phyloP scores from a whole-genome alignment of 1,140 invertebrate species.

The Atta cephalotes region DNA sequence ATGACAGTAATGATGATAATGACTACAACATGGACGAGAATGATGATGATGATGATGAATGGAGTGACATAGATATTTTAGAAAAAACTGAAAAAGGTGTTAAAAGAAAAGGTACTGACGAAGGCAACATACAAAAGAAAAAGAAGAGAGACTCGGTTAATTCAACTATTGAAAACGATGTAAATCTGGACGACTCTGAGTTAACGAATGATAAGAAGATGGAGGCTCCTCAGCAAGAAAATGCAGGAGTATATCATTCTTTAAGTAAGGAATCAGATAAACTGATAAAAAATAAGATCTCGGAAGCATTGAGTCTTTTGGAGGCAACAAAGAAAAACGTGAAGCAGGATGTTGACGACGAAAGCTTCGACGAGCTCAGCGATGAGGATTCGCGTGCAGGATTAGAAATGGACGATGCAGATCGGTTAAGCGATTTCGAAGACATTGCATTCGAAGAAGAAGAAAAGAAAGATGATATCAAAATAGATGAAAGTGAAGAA shows the following conservation, averaged over 20 bases:
- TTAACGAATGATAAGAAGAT: not conserved
- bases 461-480: slow-evolving; percentile 67
- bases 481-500: slow-evolving; percentile 75
- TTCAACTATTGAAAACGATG: slow-evolving; percentile 14
- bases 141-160: not conserved
- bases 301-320: slow-evolving; percentile 49
- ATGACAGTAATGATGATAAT: not conserved
- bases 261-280: slow-evolving; percentile 67
- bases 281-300: slow-evolving; percentile 68
- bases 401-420: slow-evolving; percentile 61
- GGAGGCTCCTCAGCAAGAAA: not conserved
- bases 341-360: slow-evolving; percentile 70
- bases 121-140: slow-evolving; percentile 30
- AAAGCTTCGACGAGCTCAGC: slow-evolving; percentile 82
- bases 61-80: slow-evolving; percentile 1
- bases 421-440: slow-evolving; percentile 74
- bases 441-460: slow-evolving; percentile 68
- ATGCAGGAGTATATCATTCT: slow-evolving; percentile 60
- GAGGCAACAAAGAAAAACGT: not conserved
- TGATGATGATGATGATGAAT: slow-evolving; percentile 45
- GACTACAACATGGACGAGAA: not conserved
- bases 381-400: slow-evolving; percentile 81
- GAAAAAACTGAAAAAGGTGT: not conserved
- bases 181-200: not conserved
- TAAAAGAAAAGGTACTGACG: slow-evolving; percentile 58